Base-by-base conservation (phyloP, 1,140 invertebrate genomes). In the Tetraneura akinire region DNA sequence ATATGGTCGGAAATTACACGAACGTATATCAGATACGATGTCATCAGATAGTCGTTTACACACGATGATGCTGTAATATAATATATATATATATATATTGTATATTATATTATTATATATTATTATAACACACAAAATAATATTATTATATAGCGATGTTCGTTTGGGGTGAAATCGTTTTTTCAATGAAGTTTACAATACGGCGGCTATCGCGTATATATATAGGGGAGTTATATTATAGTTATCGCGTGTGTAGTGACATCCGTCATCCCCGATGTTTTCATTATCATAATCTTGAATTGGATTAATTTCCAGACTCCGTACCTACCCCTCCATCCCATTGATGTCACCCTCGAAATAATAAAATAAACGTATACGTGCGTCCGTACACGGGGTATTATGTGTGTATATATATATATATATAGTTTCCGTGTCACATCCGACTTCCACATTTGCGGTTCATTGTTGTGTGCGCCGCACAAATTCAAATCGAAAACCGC, bases 211-310 rank as follows among this genome's bases (percentile, higher is more conserved):
- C n/a, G n/a, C 29, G 62, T n/a, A 45, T 37, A 16, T 42, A n/a
- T 21, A 5, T 14, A 37, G 64, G 9, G 42, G 64, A 9, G n/a
- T n/a, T n/a, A n/a, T n/a, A n/a, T n/a, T n/a, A n/a, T 13, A 47
- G 21, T 16, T 37, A 23, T 5, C 6, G 16, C 3, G 29, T 8
- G 37, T 68, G n/a, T 21, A 11, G 42, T 32, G 71, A 32, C 53
- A 74, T 74, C 71, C 53, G 71, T 32, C 47, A 18, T 74, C 26
- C 26, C 4, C 13, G 49, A 74, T 74, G 71, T 51, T 51, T 64
- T 80, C 60, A 64, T 51, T 57, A 74, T 55, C 71, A 42, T 74
- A 74, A 57, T 74, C 71, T 51, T 29, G 76, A 66, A 49, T 80
- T 37, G 37, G 29, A 64, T 62, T 60, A 80, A 60, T 57, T 57